Evolutionary conservation across 2,113 vertebrate genomes (phyloP).

Genomic region (Dasyprocta punctata): DNA sequence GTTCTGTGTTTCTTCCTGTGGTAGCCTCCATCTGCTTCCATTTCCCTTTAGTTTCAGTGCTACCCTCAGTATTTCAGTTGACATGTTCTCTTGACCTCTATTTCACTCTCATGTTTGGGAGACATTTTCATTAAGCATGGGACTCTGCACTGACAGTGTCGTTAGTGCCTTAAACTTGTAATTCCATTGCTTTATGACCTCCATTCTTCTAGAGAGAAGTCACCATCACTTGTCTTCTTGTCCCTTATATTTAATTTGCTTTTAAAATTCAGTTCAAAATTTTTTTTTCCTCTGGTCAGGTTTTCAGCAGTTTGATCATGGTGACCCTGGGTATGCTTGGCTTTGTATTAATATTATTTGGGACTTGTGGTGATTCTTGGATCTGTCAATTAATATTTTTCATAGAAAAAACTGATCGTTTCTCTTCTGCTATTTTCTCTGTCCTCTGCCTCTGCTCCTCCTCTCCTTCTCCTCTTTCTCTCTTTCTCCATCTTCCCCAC

Average conservation of each 20-base stretch:
- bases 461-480: too few species aligned
- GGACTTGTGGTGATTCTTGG: neutral
- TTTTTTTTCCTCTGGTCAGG: neutral
- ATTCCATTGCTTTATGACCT: neutral
- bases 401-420: too few species aligned
- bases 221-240: too few species aligned
- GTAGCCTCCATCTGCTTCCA: rapidly evolving
- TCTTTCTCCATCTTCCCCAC: neutral
- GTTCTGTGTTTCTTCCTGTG: neutral
- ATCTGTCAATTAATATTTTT: neutral
- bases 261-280: neutral
- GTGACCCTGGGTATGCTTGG: too few species aligned
- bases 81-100: rapidly evolving
- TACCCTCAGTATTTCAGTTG: neutral
- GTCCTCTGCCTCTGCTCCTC: too few species aligned
- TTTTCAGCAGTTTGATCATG: neutral
- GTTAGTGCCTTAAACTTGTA: neutral
- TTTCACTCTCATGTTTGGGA: neutral
- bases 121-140: neutral
- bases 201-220: neutral
- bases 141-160: neutral
- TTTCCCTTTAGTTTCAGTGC: too few species aligned
- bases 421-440: neutral
- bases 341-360: neutral
- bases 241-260: neutral